phyloP scores from a whole-genome alignment of 1,140 invertebrate species.

The Epicauta chinensis region DNA sequence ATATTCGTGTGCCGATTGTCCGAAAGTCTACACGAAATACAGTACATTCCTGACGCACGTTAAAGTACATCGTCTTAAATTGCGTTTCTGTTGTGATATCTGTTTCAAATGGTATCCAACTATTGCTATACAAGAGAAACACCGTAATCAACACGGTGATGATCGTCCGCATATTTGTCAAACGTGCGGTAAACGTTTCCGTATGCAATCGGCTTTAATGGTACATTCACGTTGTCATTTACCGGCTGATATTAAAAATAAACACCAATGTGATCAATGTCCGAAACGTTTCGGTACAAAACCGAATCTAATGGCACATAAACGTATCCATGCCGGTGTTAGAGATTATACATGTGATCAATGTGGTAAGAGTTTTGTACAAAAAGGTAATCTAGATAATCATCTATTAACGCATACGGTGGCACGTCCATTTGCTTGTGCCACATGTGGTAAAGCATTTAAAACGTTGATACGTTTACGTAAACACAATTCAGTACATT shows the following conservation, averaged over 20 bases:
- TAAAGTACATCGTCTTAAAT: constrained; percentile 47
- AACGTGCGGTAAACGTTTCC: constrained; percentile 51
- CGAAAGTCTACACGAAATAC: constrained; percentile 54
- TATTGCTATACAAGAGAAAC: constrained; percentile 44
- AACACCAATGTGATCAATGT: constrained; percentile 51
- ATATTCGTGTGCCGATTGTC: constrained; percentile 53
- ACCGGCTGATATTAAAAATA: constrained; percentile 50
- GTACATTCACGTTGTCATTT: constrained; percentile 51
- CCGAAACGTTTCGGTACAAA: constrained; percentile 49
- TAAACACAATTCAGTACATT: constrained; percentile 33
- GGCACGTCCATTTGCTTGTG: constrained; percentile 42
- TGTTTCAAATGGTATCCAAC: constrained; percentile 50
- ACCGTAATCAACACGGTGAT: constrained; percentile 47
- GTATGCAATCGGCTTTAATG: constrained; percentile 50
- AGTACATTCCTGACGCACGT: constrained; percentile 53
- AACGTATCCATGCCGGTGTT: constrained; percentile 49
- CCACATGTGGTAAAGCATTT: constrained; percentile 45
- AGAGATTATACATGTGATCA: constrained; percentile 54
- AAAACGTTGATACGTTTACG: constrained; percentile 44
- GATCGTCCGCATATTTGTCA: constrained; percentile 47
- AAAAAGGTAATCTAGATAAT: constrained; percentile 54
- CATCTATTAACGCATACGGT: constrained; percentile 53
- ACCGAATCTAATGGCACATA: constrained; percentile 53
- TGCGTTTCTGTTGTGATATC: constrained; percentile 51
- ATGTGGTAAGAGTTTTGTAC: constrained; percentile 55